Conservation (phyloP, 2,113 vertebrate genomes). For the Psittacara wagleri region DNA sequence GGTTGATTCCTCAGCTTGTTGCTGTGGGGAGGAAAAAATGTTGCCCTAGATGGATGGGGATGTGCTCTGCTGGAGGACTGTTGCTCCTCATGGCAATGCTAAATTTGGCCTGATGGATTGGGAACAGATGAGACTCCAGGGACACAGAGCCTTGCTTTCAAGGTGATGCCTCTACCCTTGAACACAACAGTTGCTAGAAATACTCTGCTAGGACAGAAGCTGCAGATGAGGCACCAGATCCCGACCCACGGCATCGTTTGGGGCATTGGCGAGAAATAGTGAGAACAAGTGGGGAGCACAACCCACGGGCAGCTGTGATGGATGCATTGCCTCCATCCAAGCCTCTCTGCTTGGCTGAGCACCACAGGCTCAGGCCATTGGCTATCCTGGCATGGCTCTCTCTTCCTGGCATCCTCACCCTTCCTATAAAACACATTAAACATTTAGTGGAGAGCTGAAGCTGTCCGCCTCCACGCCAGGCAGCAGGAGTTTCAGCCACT, state of each 20-base stretch:
- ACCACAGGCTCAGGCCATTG: accelerated
- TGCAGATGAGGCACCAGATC: not conserved
- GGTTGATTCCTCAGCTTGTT: not conserved
- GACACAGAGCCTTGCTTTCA: not conserved
- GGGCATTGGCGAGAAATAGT: accelerated
- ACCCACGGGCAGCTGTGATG: not conserved
- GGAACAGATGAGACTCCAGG: not conserved
- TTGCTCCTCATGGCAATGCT: not conserved
- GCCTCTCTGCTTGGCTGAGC: not conserved
- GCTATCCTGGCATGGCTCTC: not conserved
- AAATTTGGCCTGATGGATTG: not conserved
- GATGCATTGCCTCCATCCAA: not conserved
- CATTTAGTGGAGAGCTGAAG: not conserved
- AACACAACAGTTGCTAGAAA: not conserved
- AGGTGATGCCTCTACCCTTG: slow-evolving; percentile 17
- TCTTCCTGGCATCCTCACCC: not conserved
- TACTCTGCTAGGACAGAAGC: not conserved
- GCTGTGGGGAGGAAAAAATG: not conserved
- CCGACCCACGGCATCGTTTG: accelerated
- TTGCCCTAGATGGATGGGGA: not conserved
- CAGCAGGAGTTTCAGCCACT: not conserved
- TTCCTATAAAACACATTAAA: not conserved
- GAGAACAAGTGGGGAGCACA: not conserved
- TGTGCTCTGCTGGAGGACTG: accelerated
- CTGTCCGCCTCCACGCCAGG: not conserved